Evolutionary conservation across 2,797 vertebrate species (phyloP).

Genomic region (Sparidentex hasta): DNA sequence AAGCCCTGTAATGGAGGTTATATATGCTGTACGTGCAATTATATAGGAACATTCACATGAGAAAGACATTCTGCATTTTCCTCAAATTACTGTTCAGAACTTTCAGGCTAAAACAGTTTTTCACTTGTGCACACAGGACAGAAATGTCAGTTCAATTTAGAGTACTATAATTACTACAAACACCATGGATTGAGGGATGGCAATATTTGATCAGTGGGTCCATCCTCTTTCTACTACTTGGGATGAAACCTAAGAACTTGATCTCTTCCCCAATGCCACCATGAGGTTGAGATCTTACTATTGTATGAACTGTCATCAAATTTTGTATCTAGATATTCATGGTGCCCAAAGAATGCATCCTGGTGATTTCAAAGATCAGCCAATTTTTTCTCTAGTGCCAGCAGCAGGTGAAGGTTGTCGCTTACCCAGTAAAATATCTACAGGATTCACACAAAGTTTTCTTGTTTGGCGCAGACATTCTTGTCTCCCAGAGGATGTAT

Average conservation of each 20-base stretch:
- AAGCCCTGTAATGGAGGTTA: slow-evolving; percentile 16
- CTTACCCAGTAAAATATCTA: not conserved
- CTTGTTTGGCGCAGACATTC: not conserved
- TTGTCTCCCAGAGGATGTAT: not conserved
- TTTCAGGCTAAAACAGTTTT: not conserved
- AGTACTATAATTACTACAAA: not conserved
- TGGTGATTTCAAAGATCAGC: not conserved
- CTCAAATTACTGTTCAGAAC: not conserved
- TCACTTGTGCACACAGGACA: not conserved
- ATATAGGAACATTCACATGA: not conserved
- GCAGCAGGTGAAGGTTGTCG: not conserved
- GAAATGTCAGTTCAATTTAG: not conserved
- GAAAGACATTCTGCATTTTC: not conserved
- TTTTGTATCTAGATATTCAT: not conserved
- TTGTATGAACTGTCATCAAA: not conserved
- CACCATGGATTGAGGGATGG: not conserved
- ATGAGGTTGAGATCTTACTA: not conserved
- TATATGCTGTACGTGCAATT: slow-evolving; percentile 5
- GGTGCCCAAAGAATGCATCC: not conserved
- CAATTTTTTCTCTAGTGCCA: not conserved
- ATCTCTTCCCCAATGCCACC: not conserved
- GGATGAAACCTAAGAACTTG: too few relatives aligned
- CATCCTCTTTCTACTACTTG: too few relatives aligned
- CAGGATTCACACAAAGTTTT: not conserved
- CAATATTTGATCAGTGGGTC: not conserved